Evolutionary conservation across 2,888 invertebrate genomes (phyloP), one percentile per base, ranked within the genome.

Genomic region (Anoplius nigerrimus): DNA sequence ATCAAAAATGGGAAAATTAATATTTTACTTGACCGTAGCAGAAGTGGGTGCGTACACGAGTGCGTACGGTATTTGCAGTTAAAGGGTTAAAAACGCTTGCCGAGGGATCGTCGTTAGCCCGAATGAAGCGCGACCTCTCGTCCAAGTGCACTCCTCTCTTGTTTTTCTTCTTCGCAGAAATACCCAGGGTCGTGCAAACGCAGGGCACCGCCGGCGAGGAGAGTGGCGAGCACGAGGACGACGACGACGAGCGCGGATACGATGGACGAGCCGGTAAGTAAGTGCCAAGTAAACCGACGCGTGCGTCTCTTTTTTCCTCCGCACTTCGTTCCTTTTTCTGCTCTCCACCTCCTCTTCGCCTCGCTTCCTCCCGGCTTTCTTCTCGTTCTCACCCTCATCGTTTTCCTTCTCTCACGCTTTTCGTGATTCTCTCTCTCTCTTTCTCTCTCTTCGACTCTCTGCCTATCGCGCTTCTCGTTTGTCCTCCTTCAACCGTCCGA

Each of bases 181-280:
- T 94, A 81, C 95, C 95, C 54, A 92, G 92, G 81, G 93, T 94
- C 84, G 93, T 94, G 81, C 93, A 93, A 54, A 93, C 91, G 75
- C 91, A 91, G 87, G 91, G 91, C 62, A 91, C 90, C 43, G 91
- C 91, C 66, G 85, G 88, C 42, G 89, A 88, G 63, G 88, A 89
- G 76, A 87, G 85, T 69, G 83, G 84, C 2, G 86, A 87, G 58
- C 80, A 83, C 69, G 85, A 86, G 16, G 90, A 90, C 77, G 89
- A 93, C 89, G 88, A 93, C 90, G 81, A 93, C 89, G 92, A 92
- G 89, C 92, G 92, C 89, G 90, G 92, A 89, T 89, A 92, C 90
- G 90, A 92, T 92, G 89, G 91, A 90, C 87, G 90, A 90, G 71
- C 79, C 42, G 78, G 78, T 78, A 68, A 78, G 77, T 77, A 72